Conservation (phyloP, 2,888 invertebrate species). For the Epistrophe grossulariae region DNA sequence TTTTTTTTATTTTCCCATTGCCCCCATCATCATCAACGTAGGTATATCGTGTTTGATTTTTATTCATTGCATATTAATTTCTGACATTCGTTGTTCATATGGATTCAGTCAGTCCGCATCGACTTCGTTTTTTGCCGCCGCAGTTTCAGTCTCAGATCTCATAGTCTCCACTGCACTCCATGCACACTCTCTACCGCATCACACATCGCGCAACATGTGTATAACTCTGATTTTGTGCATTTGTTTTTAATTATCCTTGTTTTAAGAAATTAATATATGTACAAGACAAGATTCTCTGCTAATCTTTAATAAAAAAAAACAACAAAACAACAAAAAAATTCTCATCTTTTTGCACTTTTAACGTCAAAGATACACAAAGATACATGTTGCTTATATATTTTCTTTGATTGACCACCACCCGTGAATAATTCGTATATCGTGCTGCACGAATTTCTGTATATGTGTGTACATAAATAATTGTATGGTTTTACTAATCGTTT, state of each 20-base stretch:
- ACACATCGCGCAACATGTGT: constrained; percentile 40
- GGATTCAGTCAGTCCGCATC: not conserved
- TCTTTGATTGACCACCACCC: constrained; percentile 46
- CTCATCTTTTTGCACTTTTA: constrained; percentile 46
- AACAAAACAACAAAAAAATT: not conserved
- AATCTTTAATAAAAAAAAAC: constrained; percentile 4
- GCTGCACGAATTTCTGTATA: constrained; percentile 65
- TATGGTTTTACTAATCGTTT: constrained; percentile 45
- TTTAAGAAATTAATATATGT: constrained; percentile 57
- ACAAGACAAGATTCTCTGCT: constrained; percentile 30
- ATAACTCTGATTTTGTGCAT: constrained; percentile 45
- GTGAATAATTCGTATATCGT: constrained; percentile 69
- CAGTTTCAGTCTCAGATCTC: not conserved
- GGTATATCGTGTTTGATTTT: constrained; percentile 37
- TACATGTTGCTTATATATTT: constrained; percentile 19
- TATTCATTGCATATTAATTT: constrained; percentile 72
- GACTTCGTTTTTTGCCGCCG: not conserved
- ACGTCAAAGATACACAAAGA: constrained; percentile 19
- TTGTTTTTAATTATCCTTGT: constrained; percentile 68
- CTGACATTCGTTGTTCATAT: constrained; percentile 42
- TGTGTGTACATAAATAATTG: constrained; percentile 48
- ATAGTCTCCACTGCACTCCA: not conserved
- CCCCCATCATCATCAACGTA: constrained; percentile 16
- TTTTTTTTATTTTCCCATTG: not conserved
- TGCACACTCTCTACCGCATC: no score